Evolutionary conservation across 2,888 invertebrate species (phyloP).

Genomic region (Agapetus fuscipes): DNA sequence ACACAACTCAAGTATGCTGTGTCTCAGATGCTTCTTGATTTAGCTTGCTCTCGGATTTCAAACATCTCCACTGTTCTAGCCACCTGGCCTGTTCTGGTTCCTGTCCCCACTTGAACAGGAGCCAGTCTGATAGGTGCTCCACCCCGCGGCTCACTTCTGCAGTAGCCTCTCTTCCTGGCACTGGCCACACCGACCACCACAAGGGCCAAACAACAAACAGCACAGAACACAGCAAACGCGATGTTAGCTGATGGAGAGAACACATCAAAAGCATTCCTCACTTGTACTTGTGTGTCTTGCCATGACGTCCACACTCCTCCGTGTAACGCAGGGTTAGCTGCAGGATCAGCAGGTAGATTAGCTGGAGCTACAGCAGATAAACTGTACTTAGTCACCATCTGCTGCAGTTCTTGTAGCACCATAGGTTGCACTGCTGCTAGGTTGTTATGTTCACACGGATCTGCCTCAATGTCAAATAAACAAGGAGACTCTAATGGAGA

Average conservation of each 20-base stretch:
- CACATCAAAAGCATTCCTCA: slow-evolving; percentile 8
- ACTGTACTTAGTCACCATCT: slow-evolving; percentile 47
- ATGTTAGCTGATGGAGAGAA: slow-evolving; percentile 10
- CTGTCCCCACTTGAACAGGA: no score
- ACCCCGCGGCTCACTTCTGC: not conserved
- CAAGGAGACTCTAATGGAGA: slow-evolving; percentile 59
- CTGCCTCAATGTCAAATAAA: slow-evolving; percentile 66
- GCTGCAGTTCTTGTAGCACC: slow-evolving; percentile 29
- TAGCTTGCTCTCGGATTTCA: slow-evolving; percentile 14
- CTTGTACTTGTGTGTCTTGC: slow-evolving; percentile 10
- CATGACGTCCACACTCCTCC: slow-evolving; percentile 12
- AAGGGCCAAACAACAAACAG: slow-evolving; percentile 3
- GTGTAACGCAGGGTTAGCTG: slow-evolving; percentile 52
- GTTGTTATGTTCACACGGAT: slow-evolving; percentile 82
- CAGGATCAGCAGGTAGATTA: slow-evolving; percentile 58
- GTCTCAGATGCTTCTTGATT: not conserved
- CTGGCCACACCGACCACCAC: slow-evolving; percentile 6
- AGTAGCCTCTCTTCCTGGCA: slow-evolving; percentile 10
- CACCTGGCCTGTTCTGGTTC: slow-evolving; percentile 1
- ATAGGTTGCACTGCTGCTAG: slow-evolving; percentile 37
- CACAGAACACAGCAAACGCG: slow-evolving; percentile 9
- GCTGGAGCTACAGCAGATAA: slow-evolving; percentile 60
- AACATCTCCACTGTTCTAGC: slow-evolving; percentile 17
- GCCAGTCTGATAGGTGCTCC: no score
- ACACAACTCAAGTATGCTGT: no score